Evolutionary conservation across 2,113 vertebrate genomes (phyloP).

Genomic region (rat (Rattus norvegicus)): GRCr8 NC_086029.1:69356001-69356500

Average conservation of each 20-base stretch:
- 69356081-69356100: neutral
- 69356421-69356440: neutral
- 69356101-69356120: neutral
- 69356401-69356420: neutral
- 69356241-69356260: neutral
- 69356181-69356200: neutral
- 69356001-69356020: neutral
- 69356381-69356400: neutral
- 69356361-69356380: neutral
- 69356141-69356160: neutral
- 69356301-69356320: neutral
- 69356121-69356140: rapidly evolving
- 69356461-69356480: too few relatives aligned
- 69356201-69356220: neutral
- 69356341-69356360: neutral
- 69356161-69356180: neutral
- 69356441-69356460: neutral
- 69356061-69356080: neutral
- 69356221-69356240: neutral
- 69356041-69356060: neutral
- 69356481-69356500: too few relatives aligned
- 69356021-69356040: neutral
- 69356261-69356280: too few relatives aligned
- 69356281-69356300: neutral
- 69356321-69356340: neutral